Base-by-base conservation (phyloP, 1,140 invertebrate genomes). In the Prorops nasuta region DNA sequence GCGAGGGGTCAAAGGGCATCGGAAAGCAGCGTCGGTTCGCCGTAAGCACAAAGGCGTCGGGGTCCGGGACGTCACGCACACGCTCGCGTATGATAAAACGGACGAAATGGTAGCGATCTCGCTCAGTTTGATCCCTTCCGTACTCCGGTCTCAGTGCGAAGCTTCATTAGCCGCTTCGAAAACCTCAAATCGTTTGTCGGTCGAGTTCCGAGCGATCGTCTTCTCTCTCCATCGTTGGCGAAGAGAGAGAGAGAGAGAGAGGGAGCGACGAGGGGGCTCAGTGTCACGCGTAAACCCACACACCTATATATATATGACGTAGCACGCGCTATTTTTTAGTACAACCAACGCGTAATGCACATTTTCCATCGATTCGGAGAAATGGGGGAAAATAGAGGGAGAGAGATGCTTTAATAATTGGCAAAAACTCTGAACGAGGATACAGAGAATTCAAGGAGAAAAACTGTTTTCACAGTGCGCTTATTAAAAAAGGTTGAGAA, bases 31-130 rank as follows among this genome's bases (percentile, higher is more conserved):
- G 41, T 46, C 28, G 37, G 35, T 39, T 31, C 24, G 18, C 16
- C 15, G 49, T 12, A 14, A 35, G 39, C 41, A 21, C 12, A 12
- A 15, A 42, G 47, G 28, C 56, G 49, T 46, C 43, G 49, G 19
- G 17, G 35, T 10, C 20, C 55, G 45, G 43, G 48, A 44, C 54
- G 51, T 50, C 51, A 60, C 40, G 51, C 56, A 49, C 39, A 35
- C 43, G 24, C 14, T 3, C 37, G 51, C 24, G 24, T 6, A 52
- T 56, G 51, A 71, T 71, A 71, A 68, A 71, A 49, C 55, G 49
- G 56, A 63, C 62, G 61, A 59, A 60, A 62, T 56, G 42, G 42
- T 53, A 45, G 22, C 52, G 56, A 51, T 56, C 47, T 42, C 21
- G 49, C 48, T 68, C 69, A 69, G 67, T 71, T 58, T 24, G 37